These are phyloP conservation scores for Pachyramphus minor DNA, from an alignment of 2,113 vertebrate species.

Conservation along the genomic window DNA sequence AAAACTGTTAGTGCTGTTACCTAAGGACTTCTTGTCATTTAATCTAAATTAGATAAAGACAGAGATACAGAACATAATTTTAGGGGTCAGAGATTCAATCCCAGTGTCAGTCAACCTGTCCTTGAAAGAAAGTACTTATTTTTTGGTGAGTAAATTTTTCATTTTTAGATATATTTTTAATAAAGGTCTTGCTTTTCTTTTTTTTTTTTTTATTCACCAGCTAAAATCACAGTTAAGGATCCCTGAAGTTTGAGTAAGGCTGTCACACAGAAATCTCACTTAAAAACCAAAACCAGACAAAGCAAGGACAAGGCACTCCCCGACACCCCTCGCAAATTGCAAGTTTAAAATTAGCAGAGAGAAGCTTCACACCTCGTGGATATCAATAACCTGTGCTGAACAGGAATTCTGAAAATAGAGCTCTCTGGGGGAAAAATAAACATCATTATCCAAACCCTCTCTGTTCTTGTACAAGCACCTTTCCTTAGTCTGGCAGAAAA, in stretches of 20 bases:
- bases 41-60: not conserved
- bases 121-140: not conserved
- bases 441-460: slow-evolving; percentile 4
- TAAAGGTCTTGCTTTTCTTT: not conserved
- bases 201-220: not conserved
- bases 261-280: not conserved
- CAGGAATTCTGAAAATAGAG: slow-evolving; percentile 54
- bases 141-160: not conserved
- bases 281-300: not conserved
- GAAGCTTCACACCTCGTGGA: not conserved
- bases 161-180: not conserved
- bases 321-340: not conserved
- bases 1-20: not conserved
- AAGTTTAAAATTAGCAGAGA: slow-evolving; percentile 7
- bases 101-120: not conserved
- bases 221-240: not conserved
- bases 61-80: not conserved
- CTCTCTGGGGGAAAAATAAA: slow-evolving; percentile 45
- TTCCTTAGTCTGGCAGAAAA: slow-evolving; percentile 20
- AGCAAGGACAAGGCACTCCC: not conserved
- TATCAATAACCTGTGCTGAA: not conserved
- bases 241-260: not conserved
- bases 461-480: not conserved
- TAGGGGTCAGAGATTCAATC: slow-evolving; percentile 22
- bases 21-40: not conserved